These are phyloP conservation scores for human DNA, from an alignment of 2,113 vertebrate species.

Conservation along the genomic window DNA sequence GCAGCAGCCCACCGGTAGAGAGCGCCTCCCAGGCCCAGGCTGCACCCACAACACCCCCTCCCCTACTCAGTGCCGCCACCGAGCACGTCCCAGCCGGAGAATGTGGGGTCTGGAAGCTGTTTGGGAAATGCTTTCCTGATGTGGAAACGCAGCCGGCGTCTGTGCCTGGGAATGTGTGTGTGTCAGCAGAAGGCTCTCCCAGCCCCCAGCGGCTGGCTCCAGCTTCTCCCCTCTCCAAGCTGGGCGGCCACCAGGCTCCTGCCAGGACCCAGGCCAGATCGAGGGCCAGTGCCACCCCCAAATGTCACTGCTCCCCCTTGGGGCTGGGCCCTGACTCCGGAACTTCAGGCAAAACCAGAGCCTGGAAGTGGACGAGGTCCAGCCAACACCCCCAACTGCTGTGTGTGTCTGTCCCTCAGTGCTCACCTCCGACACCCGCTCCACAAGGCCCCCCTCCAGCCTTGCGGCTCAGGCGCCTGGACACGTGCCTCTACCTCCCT, in stretches of 20 bases:
- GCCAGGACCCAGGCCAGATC: background rate
- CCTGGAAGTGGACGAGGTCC: background rate
- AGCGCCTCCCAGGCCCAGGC: background rate
- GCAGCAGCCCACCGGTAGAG: background rate
- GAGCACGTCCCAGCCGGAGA: background rate
- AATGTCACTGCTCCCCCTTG: background rate
- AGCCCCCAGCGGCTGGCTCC: background rate
- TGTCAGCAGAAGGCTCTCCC: constrained; percentile 42
- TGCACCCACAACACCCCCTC: background rate
- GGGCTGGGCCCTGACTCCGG: background rate
- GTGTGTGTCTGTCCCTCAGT: background rate
- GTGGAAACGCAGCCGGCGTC: background rate
- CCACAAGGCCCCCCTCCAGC: background rate
- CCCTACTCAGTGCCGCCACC: background rate
- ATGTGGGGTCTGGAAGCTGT: constrained; percentile 62
- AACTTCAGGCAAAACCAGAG: background rate
- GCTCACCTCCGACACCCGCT: background rate
- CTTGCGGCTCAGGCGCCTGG: background rate
- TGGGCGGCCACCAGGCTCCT: background rate
- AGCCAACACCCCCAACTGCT: no score
- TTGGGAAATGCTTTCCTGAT: background rate
- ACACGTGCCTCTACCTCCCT: background rate
- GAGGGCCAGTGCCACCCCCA: background rate
- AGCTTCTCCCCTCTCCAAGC: background rate
- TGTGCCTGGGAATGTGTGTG: constrained; percentile 66